Evolutionary conservation across 2,888 invertebrate species (phyloP), one percentile per base, ranked within the genome.

Genomic region (Fabriciana adippe): DNA sequence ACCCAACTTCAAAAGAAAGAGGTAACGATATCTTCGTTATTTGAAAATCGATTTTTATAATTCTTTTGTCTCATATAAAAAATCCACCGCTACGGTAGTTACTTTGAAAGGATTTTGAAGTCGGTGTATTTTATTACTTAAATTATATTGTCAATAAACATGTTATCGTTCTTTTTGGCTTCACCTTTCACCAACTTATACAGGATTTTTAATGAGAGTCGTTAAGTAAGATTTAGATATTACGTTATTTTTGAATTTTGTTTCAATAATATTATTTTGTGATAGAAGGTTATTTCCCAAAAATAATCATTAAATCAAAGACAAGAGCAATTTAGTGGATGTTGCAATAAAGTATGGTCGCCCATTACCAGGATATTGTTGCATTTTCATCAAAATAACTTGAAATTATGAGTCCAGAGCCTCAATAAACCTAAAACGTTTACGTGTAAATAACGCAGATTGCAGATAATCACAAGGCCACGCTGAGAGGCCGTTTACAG

Each of bases 381-480:
- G 47, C 57, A 51, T 60, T 60, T 60, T 60, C 60, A 60, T 60
- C 35, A 50, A 50, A 60, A 60, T 57, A 51, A 18, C 50, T 51
- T 35, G 16, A 50, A 50, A 60, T 51, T 66, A 55, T 54, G 31
- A 66, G 54, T 60, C 54, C 47, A 53, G 59, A 60, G 59, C 31
- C 48, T 48, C 48, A 66, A 66, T 54, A 60, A 66, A 66, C 47
- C 60, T 53, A 60, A 60, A 60, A 66, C 60, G 60, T 60, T 66
- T 54, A 66, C 47, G 60, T 57, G 54, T 69, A 66, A 69, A 62
- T 62, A 59, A 16, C 64, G 59, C 64, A 66, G 71, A 72, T 70
- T 59, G 62, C 64, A 68, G 64, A 73, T 73, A 72, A 73, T 73
- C 69, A 73, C 68, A 65, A 68, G 63, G 66, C 62, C 56, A 61